A percentile compares a stretch with the other conserved stretches of the same genome.
phyloP scores from a whole-genome alignment of 37 sponge, comb jelly and placozoan genomes.

The Haliclona indistincta region DNA sequence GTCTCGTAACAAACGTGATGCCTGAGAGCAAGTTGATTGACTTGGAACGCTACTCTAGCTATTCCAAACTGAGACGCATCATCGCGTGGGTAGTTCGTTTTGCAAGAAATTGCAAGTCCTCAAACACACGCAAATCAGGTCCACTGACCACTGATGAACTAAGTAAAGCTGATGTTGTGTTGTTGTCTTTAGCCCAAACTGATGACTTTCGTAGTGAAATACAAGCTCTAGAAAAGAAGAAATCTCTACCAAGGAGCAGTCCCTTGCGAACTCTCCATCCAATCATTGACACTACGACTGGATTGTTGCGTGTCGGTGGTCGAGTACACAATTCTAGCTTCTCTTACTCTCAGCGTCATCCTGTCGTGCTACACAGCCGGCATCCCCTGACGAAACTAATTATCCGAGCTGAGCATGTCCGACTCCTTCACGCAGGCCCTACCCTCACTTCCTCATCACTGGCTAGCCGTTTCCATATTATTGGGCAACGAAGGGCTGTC shows the following conservation, averaged over 20 bases:
- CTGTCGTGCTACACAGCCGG: slow-evolving; percentile 28
- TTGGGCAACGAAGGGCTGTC: slow-evolving; percentile 21
- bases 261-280: slow-evolving; percentile 10
- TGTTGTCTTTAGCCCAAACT: not conserved
- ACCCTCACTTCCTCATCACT: slow-evolving; percentile 17
- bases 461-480: slow-evolving; percentile 15
- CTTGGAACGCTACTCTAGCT: slow-evolving; percentile 25
- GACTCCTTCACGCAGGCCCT: slow-evolving; percentile 41
- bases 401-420: slow-evolving; percentile 19
- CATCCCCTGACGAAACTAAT: slow-evolving; percentile 32
- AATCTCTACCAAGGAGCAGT: slow-evolving; percentile 4
- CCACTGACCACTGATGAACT: too few species aligned
- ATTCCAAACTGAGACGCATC: slow-evolving; percentile 16
- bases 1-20: not conserved
- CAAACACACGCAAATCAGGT: too few species aligned
- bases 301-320: slow-evolving; percentile 42
- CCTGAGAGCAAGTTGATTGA: not conserved
- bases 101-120: slow-evolving; percentile 22
- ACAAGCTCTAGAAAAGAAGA: not conserved
- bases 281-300: slow-evolving; percentile 34
- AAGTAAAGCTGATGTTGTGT: not conserved
- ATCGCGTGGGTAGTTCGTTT: slow-evolving; percentile 29
- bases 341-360: slow-evolving; percentile 15
- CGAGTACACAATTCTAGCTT: slow-evolving; percentile 19
- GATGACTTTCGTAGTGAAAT: slow-evolving; percentile 1